A percentile compares a stretch with the other conserved stretches of the same genome.
Evolutionary conservation across 1,140 invertebrate genomes (phyloP).

Genomic region (Oncopeltus fasciatus): DNA sequence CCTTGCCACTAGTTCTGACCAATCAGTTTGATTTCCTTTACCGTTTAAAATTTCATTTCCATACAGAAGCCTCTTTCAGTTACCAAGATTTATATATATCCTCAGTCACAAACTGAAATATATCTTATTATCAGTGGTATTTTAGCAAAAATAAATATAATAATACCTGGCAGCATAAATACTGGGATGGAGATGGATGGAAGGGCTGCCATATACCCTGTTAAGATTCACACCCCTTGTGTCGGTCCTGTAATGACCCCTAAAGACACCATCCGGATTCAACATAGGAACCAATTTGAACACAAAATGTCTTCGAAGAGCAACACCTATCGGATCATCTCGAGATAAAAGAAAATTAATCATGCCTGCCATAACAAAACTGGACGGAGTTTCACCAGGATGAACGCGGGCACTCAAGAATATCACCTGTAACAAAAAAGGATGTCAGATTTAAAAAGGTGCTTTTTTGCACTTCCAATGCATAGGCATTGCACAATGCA

Average conservation of each 20-base stretch:
- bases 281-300: constrained; percentile 88
- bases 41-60: too few species aligned
- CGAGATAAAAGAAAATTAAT: constrained; percentile 60
- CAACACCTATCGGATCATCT: constrained; percentile 55
- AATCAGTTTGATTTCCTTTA: too few species aligned
- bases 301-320: constrained; percentile 61
- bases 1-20: too few species aligned
- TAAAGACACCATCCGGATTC: constrained; percentile 83
- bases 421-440: constrained; percentile 40
- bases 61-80: too few species aligned
- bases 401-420: constrained; percentile 84
- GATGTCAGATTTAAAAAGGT: too few species aligned
- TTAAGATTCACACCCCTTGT: constrained; percentile 81
- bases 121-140: not conserved
- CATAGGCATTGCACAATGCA: too few species aligned
- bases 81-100: too few species aligned
- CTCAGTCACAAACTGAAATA: too few species aligned
- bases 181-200: constrained; percentile 58
- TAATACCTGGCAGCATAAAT: constrained; percentile 54
- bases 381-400: constrained; percentile 85
- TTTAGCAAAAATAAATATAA: not conserved
- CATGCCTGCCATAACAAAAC: constrained; percentile 86
- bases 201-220: constrained; percentile 66
- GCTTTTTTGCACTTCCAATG: too few species aligned
- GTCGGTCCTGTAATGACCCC: constrained; percentile 80